Conservation (phyloP, 2,113 vertebrate genomes). For the Pygathrix nemaeus region DNA sequence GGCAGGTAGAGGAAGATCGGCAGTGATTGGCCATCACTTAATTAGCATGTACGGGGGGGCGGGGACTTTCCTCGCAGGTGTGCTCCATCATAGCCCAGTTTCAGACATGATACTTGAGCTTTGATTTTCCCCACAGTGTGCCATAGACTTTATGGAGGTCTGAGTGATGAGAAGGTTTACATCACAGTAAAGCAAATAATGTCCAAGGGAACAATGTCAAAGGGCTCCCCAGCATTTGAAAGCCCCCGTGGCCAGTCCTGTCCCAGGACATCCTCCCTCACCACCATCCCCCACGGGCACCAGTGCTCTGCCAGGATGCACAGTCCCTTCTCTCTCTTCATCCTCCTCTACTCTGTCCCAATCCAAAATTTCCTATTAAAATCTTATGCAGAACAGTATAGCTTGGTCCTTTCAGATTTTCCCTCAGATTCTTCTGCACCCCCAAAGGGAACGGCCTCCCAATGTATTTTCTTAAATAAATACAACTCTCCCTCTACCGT, state of each 20-base stretch:
- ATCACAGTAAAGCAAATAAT: not conserved
- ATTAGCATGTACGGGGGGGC: not conserved
- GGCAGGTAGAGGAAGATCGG: not conserved
- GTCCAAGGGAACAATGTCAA: not conserved
- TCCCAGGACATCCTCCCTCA: not conserved
- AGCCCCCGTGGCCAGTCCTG: not conserved
- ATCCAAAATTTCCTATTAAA: not conserved
- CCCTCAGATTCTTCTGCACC: not conserved
- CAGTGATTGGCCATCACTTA: not conserved
- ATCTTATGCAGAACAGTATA: not conserved
- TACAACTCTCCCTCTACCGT: not conserved
- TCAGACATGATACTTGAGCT: not conserved
- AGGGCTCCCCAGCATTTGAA: not conserved
- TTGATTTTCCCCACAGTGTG: not conserved
- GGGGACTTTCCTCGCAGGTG: not conserved
- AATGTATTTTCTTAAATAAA: not conserved
- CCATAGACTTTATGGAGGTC: not conserved
- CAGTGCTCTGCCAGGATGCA: fast-evolving
- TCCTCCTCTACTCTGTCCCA: not conserved
- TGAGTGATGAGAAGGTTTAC: not conserved
- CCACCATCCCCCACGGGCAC: fast-evolving
- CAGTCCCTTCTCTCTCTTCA: not conserved
- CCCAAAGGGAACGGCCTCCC: not conserved
- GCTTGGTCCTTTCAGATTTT: not conserved
- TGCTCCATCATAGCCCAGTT: not conserved